Conservation (phyloP, 2,797 vertebrate genomes). For the Moxostoma hubbsi region DNA sequence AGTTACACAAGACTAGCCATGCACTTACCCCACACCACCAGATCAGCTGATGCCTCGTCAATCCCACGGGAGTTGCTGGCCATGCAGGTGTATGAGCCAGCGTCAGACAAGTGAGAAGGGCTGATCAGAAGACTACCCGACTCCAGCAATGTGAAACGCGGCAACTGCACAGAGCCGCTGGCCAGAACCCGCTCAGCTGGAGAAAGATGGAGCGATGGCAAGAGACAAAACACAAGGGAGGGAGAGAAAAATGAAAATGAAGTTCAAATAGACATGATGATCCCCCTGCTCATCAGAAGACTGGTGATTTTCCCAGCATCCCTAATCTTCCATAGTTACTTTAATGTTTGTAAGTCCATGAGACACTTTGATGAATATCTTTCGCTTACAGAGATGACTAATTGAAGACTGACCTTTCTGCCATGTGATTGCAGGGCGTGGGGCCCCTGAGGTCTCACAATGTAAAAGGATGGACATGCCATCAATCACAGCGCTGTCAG, state of each 20-base stretch:
- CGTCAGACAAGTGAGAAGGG: constrained; percentile 89
- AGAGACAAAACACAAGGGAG: constrained; percentile 2
- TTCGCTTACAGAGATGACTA: constrained; percentile 47
- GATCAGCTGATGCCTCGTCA: constrained; percentile 91
- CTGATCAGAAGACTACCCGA: constrained; percentile 94
- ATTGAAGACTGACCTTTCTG: constrained; percentile 86
- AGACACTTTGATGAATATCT: constrained; percentile 49
- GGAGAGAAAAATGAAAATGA: constrained; percentile 50
- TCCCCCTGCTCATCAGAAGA: constrained; percentile 41
- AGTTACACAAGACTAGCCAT: background rate
- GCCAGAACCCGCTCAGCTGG: constrained; percentile 92
- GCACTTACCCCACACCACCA: constrained; percentile 92
- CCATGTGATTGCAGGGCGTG: constrained; percentile 95
- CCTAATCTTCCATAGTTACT: constrained; percentile 26
- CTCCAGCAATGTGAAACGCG: constrained; percentile 93
- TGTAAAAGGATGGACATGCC: constrained; percentile 92
- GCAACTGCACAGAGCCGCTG: constrained; percentile 94
- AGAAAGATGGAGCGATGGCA: constrained; percentile 17
- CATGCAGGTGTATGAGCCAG: constrained; percentile 92
- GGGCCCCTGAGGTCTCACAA: constrained; percentile 95
- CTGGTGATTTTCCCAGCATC: constrained; percentile 35
- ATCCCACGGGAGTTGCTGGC: constrained; percentile 96
- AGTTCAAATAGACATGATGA: constrained; percentile 45
- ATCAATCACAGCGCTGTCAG: constrained; percentile 95
- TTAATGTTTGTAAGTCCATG: constrained; percentile 33